Evolutionary conservation across 2,113 vertebrate genomes (phyloP), one percentile per base, ranked within the genome.

Genomic region (Pleuronectes platessa): DNA sequence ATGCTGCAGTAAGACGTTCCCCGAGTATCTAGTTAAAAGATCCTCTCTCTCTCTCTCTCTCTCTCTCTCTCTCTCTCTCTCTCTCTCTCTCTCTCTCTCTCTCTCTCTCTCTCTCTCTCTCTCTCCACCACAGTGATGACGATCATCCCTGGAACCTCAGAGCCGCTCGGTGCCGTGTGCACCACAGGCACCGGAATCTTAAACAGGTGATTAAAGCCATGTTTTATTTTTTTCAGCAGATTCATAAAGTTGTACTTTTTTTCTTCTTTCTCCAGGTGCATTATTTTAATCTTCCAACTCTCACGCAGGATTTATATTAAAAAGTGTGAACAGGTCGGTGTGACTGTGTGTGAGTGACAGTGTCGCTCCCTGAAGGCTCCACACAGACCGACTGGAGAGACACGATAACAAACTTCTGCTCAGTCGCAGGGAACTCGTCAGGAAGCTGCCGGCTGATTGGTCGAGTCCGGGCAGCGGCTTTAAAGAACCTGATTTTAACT

Each of bases 1-100:
- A n/a, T n/a, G 40, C 17, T 63, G 10, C 55, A 42, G 40, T 13
- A 13, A 42, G 69, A 67, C 15, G 18, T 64, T 79, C 70, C 71
- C 67, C 37, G 54, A 71, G 66, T 59, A 61, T 73, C 83, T 71
- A 70, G 83, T 83, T 88, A 83, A 78, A 74, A 74, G 71, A 81
- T 71, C 68, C 24, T 10, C 51, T 27, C 51, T 54, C 54, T 71
- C 51, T 54, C 54, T 10, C 51, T 27, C 51, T 54, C 54, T 71
- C 24, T 10, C 51, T 27, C 51, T 54, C 54, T 71, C 24, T 10
- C 45, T 27, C 51, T 54, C 54, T 71, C 51, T 54, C 54, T 71
- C 24, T 11, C 51, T 27, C 51, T 10, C 51, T 27, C 51, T 54
- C 54, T 71, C 24, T 10, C 51, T 27, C 51, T 54, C 54, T 71